These are phyloP conservation scores for Cardiocondyla obscurior DNA, from an alignment of 1,140 invertebrate species.

Conservation along the genomic window DNA sequence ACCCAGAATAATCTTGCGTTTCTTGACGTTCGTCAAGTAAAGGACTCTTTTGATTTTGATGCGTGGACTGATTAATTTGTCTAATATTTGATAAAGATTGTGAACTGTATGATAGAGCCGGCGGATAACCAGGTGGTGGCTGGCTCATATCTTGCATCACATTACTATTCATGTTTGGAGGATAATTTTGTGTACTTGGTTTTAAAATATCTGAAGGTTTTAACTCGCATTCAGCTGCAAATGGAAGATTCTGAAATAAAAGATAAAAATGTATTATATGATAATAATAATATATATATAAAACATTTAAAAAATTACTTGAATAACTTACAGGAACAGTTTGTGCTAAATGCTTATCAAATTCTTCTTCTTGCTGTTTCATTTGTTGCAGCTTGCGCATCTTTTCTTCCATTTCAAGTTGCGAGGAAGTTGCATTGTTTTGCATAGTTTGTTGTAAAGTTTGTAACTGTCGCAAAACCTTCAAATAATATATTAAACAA, in stretches of 20 bases:
- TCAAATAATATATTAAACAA: conserved; percentile 54
- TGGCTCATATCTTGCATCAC: conserved; percentile 85
- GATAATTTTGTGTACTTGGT: conserved; percentile 77
- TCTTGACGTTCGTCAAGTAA: conserved; percentile 77
- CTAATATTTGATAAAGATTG: conserved; percentile 76
- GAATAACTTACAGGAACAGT: conserved; percentile 86
- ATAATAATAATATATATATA: not conserved
- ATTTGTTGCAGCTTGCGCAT: conserved; percentile 88
- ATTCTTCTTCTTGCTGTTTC: conserved; percentile 91
- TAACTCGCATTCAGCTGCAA: conserved; percentile 88
- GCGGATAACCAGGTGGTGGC: conserved; percentile 85
- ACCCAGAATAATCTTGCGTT: conserved; percentile 71
- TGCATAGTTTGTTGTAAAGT: conserved; percentile 86
- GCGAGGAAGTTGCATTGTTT: conserved; percentile 78
- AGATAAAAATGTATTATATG: not conserved
- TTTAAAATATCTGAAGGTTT: conserved; percentile 84
- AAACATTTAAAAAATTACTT: not conserved
- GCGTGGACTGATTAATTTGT: conserved; percentile 69
- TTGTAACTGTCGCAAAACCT: conserved; percentile 88
- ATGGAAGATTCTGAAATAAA: conserved; percentile 85
- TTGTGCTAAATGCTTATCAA: conserved; percentile 91
- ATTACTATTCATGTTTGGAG: conserved; percentile 75
- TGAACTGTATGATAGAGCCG: conserved; percentile 78
- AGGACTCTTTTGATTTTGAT: conserved; percentile 79
- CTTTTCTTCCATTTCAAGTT: conserved; percentile 89